phyloP scores from a whole-genome alignment of 2,888 invertebrate genomes.

The Zele albiditarsus region DNA sequence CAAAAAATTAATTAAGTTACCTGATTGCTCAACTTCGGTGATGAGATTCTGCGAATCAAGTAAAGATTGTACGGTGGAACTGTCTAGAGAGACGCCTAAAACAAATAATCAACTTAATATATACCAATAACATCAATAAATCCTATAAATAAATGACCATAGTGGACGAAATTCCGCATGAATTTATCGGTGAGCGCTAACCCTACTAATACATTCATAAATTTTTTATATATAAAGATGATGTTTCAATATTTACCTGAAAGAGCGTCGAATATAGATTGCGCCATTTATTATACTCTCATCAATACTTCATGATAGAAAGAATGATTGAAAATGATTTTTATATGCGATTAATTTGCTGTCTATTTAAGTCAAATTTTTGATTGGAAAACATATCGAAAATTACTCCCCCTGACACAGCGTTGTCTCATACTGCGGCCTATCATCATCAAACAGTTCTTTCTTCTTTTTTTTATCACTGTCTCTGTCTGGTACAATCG shows the following conservation, averaged over 20 bases:
- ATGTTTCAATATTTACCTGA: conserved; percentile 60
- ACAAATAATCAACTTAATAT: conserved; percentile 24
- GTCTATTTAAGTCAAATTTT: conserved; percentile 42
- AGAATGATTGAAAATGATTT: conserved; percentile 31
- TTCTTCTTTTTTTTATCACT: neutral
- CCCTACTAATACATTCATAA: conserved; percentile 2
- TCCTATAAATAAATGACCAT: neutral
- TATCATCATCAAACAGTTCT: conserved; percentile 2
- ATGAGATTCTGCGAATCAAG: conserved; percentile 67
- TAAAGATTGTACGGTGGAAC: conserved; percentile 67
- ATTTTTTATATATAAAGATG: conserved; percentile 6
- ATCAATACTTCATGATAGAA: conserved; percentile 20
- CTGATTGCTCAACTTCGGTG: conserved; percentile 68
- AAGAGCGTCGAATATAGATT: conserved; percentile 68
- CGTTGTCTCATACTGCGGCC: neutral
- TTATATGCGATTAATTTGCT: conserved; percentile 28
- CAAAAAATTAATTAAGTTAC: conserved; percentile 51
- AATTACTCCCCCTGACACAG: conserved; percentile 13
- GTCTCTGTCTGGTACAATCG: neutral
- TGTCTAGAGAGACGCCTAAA: conserved; percentile 67
- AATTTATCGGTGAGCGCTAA: neutral
- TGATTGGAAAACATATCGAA: conserved; percentile 47
- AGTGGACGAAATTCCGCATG: neutral
- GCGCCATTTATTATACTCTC: conserved; percentile 59
- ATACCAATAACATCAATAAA: conserved; percentile 13